phyloP scores from a whole-genome alignment of 2,113 vertebrate species.

The Tapirus terrestris region DNA sequence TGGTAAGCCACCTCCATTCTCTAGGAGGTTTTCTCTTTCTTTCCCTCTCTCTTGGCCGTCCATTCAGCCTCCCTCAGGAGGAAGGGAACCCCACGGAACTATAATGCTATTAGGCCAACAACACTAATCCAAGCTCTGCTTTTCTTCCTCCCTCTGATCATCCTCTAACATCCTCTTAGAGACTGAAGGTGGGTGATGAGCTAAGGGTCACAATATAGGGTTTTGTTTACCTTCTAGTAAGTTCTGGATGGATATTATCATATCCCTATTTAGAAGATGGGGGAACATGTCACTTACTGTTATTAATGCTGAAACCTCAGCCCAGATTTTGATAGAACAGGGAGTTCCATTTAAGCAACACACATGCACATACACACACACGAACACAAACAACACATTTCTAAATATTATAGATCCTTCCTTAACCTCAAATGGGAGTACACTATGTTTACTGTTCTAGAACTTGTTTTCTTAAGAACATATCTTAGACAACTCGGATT shows the following conservation, averaged over 20 bases:
- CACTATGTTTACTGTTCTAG: background rate
- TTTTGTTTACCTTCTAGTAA: background rate
- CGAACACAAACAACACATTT: background rate
- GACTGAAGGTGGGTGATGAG: background rate
- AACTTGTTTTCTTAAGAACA: conserved; percentile 1
- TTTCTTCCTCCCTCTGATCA: background rate
- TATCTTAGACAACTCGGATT: background rate
- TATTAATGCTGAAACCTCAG: background rate
- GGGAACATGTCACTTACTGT: background rate
- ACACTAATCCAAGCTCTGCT: background rate
- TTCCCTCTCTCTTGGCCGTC: background rate
- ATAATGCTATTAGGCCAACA: too few relatives aligned
- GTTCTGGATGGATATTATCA: background rate
- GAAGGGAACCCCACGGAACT: background rate
- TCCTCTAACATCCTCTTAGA: background rate
- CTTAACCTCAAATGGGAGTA: background rate
- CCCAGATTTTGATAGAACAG: background rate
- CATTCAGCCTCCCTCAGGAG: background rate
- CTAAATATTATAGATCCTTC: background rate
- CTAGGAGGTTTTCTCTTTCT: background rate
- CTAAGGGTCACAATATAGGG: background rate
- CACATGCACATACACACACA: background rate
- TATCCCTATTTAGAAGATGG: background rate
- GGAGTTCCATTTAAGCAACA: background rate
- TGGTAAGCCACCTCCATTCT: background rate